Conservation (phyloP, 2,113 vertebrate species). For the Cyanoderma ruficeps region DNA sequence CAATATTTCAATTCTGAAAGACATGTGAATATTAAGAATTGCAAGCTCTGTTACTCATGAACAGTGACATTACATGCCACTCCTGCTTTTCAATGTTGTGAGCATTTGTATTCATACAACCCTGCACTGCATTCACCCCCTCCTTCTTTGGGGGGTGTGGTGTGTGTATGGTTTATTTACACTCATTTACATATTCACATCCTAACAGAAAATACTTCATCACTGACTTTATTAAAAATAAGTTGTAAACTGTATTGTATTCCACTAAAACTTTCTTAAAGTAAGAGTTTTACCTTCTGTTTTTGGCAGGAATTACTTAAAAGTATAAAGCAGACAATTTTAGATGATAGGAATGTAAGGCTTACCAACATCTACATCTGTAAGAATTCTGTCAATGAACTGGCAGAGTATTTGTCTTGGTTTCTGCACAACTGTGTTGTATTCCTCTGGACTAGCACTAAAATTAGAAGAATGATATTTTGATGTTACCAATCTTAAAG, state of each 20-base stretch:
- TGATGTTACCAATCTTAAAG: background rate
- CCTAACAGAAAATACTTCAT: background rate
- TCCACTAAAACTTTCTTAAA: background rate
- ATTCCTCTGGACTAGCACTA: constrained; percentile 86
- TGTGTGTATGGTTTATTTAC: background rate
- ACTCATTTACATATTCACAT: background rate
- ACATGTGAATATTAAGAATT: background rate
- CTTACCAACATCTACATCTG: constrained; percentile 95
- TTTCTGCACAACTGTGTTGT: constrained; percentile 88
- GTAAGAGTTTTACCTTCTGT: background rate
- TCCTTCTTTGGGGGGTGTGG: no score
- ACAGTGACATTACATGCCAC: background rate
- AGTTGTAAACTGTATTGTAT: background rate
- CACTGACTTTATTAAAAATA: background rate
- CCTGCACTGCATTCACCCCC: no score
- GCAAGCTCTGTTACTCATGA: background rate
- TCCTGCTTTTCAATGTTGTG: background rate
- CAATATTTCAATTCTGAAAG: background rate
- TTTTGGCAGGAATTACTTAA: background rate
- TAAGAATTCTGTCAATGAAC: constrained; percentile 95
- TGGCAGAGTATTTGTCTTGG: constrained; percentile 96
- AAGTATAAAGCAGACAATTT: background rate
- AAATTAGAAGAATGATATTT: constrained; percentile 39
- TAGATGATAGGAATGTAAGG: background rate
- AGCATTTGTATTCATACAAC: background rate